These are phyloP conservation scores for Coelinius sp. DNA, from an alignment of 2,888 invertebrate genomes.

Conservation along the genomic window DNA sequence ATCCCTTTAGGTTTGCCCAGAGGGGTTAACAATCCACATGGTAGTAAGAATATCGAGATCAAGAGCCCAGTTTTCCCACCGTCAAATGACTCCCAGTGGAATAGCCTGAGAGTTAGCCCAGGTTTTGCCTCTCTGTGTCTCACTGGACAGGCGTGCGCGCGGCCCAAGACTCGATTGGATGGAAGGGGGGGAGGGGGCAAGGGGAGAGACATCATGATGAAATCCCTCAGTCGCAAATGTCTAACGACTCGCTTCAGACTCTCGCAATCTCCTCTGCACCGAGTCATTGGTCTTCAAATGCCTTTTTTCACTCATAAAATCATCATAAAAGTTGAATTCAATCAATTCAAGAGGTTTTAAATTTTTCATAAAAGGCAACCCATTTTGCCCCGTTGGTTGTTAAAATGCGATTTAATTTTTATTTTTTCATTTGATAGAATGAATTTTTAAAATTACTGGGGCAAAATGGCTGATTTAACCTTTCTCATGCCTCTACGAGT, in stretches of 20 bases:
- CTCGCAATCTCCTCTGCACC: neutral
- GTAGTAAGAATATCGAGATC: conserved; percentile 33
- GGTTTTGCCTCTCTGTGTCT: neutral
- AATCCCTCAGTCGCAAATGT: conserved; percentile 22
- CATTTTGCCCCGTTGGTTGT: no score
- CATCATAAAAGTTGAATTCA: neutral
- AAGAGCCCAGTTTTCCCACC: conserved; percentile 36
- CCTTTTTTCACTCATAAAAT: neutral
- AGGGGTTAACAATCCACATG: conserved; percentile 7
- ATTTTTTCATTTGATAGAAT: no score
- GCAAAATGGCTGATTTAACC: no score
- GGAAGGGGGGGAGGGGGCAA: no score
- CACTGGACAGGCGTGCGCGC: conserved; percentile 22
- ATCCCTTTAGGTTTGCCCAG: neutral
- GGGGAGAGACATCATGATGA: conserved; percentile 31
- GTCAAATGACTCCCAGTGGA: conserved; percentile 39
- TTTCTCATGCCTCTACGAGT: no score
- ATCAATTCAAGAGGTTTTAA: neutral
- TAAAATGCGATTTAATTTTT: no score
- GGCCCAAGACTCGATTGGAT: conserved; percentile 27
- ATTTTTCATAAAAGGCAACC: no score
- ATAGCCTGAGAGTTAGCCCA: conserved; percentile 19
- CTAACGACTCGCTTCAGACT: conserved; percentile 13
- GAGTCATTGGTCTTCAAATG: neutral
- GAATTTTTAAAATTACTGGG: no score